A percentile compares a stretch with the other conserved stretches of the same genome.
Conservation (phyloP, 2,113 vertebrate species). For the Hippocampus comes region DNA sequence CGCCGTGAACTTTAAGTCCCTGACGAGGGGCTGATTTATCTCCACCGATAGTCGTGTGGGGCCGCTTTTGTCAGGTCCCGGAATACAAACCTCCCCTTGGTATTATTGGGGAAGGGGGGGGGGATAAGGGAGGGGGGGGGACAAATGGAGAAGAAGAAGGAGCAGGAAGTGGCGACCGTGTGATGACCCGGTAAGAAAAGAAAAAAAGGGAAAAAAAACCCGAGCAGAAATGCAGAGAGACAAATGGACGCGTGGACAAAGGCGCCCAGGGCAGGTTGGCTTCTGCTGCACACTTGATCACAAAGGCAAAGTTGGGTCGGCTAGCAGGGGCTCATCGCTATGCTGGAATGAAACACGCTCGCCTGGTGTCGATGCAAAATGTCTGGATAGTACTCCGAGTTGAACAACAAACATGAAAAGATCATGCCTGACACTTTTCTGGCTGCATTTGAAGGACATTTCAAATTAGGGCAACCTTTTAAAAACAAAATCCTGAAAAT, state of each 20-base stretch:
- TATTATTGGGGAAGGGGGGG: background rate
- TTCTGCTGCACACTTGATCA: background rate
- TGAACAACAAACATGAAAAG: too few relatives aligned
- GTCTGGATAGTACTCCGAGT: too few relatives aligned
- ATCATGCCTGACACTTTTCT: too few relatives aligned
- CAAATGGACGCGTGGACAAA: slow-evolving; percentile 1
- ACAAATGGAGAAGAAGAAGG: background rate
- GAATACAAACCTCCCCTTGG: background rate
- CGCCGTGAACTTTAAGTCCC: background rate
- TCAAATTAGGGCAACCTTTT: too few relatives aligned
- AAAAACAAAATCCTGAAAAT: too few relatives aligned
- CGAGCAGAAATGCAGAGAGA: background rate
- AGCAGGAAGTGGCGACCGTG: background rate
- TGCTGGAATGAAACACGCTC: background rate
- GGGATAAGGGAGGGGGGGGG: background rate
- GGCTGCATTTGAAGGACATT: too few relatives aligned
- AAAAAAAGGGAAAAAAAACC: background rate
- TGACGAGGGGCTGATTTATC: background rate
- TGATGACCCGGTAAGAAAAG: background rate
- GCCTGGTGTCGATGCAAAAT: too few relatives aligned
- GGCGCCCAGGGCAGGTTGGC: background rate
- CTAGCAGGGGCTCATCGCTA: background rate
- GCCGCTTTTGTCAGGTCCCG: background rate
- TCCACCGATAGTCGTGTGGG: background rate
- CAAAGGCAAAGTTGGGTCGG: background rate